Evolutionary conservation across 2,797 vertebrate species (phyloP), one percentile per base, ranked within the genome.

Genomic region (Oophaga sylvatica): DNA sequence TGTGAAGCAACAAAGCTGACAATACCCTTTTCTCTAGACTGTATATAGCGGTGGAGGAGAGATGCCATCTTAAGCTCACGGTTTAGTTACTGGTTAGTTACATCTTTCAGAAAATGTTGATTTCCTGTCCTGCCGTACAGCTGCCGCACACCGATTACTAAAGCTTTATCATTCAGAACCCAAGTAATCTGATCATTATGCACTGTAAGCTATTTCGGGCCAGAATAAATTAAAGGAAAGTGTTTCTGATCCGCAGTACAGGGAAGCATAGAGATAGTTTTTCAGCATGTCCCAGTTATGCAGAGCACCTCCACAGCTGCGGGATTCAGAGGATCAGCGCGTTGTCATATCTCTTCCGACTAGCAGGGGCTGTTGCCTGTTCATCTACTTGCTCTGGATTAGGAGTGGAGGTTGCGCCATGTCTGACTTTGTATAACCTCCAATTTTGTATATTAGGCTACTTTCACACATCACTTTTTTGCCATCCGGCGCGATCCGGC

Each of bases 361-460:
- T 79, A 65, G 63, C 78, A 56, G 53, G 57, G 48, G 22, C 84
- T 29, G 80, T 80, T 83, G 80, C 84, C 80, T 86, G 67, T 63
- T 59, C 41, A 41, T 80, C 88, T 67, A 35, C 56, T 68, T 48
- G 80, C 22, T 41, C 13, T 10, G 80, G 88, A 86, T 89, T 89
- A 86, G 53, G 29, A 82, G 80, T 71, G 22, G 81, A 73, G 80
- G 75, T 88, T 76, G 16, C 26, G 19, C 56, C 59, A 22, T 77
- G n/a, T 57, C 13, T 86, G 63, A 88, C 17, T 88, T 95, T 87
- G 79, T 89, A 83, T 81, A 81, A 81, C 63, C 75, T 86, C 73
- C 8, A 17, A 1, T 62, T 48, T 60, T 84, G 19, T 59, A 22
- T 85, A 41, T 62, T 68, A 26, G 26, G 26, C 26, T 26, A 26